These are phyloP conservation scores for Macroglossus sobrinus DNA, from an alignment of 2,113 vertebrate genomes.

Conservation along the genomic window DNA sequence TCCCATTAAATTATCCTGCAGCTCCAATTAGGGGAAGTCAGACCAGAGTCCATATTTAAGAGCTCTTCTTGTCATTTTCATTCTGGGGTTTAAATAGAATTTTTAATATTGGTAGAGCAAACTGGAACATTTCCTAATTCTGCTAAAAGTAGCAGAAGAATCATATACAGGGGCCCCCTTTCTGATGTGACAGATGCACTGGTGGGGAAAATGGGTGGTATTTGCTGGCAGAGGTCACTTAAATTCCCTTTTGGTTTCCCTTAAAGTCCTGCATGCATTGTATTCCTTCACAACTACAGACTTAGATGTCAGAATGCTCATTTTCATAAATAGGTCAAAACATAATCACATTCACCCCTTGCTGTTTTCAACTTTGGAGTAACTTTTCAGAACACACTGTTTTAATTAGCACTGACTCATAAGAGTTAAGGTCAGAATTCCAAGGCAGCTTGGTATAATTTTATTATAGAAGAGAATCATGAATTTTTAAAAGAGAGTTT, in stretches of 20 bases:
- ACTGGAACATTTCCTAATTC: neutral
- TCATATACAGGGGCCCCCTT: neutral
- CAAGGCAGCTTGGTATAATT: conserved; percentile 1
- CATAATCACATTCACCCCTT: neutral
- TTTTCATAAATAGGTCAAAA: conserved; percentile 22
- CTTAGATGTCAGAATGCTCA: neutral
- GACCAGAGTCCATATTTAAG: neutral
- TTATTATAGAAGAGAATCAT: neutral
- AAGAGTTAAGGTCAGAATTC: conserved; percentile 21
- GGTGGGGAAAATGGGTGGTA: neutral
- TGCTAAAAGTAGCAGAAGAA: neutral
- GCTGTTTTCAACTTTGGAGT: conserved; percentile 18
- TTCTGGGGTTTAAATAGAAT: conserved; percentile 31
- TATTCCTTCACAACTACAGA: neutral
- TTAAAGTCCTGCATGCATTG: neutral
- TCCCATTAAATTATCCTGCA: conserved; percentile 1
- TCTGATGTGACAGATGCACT: neutral
- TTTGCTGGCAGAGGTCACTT: neutral
- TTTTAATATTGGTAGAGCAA: conserved; percentile 8
- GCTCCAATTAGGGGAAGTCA: conserved; percentile 19
- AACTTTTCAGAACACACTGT: neutral
- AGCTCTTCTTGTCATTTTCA: neutral
- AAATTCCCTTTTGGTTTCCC: neutral
- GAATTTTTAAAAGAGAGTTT: neutral
- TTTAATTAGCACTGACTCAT: conserved; percentile 10